Percentiles rank a stretch among this genome's conserved stretches.
Conservation (phyloP, 2,888 invertebrate species). For the Eumerus sabulonum region DNA sequence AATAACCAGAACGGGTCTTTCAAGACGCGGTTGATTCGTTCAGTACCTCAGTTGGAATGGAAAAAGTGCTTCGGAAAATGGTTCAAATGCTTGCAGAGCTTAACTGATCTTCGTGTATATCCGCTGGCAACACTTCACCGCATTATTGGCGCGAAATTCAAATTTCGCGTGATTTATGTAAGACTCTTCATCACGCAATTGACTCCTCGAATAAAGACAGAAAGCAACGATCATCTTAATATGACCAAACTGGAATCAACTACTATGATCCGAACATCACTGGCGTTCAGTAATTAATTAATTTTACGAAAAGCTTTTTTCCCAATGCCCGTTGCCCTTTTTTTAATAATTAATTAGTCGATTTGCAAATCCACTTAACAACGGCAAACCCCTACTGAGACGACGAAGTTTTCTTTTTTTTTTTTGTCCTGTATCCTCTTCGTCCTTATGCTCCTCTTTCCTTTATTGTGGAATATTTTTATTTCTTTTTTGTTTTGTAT, state of each 20-base stretch:
- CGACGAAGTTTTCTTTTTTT: background rate
- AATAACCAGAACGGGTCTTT: too few species aligned
- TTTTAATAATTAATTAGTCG: constrained; percentile 50
- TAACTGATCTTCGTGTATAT: too few species aligned
- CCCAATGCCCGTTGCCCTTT: background rate
- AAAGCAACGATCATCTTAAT: constrained; percentile 34
- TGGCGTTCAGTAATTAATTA: constrained; percentile 55
- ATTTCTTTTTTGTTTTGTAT: constrained; percentile 26
- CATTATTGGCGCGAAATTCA: too few species aligned
- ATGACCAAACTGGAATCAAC: constrained; percentile 54
- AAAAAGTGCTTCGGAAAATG: too few species aligned
- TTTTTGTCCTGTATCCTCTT: background rate
- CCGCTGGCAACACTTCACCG: too few species aligned
- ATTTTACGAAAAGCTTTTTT: constrained; percentile 47
- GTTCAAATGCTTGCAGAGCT: too few species aligned
- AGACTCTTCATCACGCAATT: background rate
- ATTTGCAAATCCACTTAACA: constrained; percentile 55
- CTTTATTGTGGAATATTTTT: constrained; percentile 34
- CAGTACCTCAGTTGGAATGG: too few species aligned
- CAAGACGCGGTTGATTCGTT: too few species aligned
- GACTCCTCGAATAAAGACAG: constrained; percentile 37
- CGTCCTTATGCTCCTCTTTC: background rate
- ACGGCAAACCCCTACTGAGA: constrained; percentile 1
- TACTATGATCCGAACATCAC: constrained; percentile 34
- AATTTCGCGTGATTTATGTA: too few species aligned